Conservation (phyloP, 2,797 vertebrate species). For the Eulemur rubriventer region DNA sequence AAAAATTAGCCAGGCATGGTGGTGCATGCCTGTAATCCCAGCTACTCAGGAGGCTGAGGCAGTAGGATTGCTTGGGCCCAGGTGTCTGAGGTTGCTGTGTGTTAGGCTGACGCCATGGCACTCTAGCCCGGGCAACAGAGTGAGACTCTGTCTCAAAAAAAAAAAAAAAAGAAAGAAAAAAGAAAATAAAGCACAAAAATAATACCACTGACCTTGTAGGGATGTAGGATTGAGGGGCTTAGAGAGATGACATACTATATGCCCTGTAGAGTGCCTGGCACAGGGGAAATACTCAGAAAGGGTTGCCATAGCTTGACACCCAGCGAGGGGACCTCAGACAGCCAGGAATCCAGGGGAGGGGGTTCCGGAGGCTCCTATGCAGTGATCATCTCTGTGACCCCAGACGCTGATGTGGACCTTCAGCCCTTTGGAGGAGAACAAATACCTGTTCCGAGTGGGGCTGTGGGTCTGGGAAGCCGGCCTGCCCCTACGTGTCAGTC, state of each 20-base stretch:
- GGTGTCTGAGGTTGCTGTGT: too few relatives aligned
- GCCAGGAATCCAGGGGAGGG: not conserved
- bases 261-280: not conserved
- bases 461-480: constrained; percentile 88
- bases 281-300: not conserved
- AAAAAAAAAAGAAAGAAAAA: too few relatives aligned
- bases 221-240: not conserved
- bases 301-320: not conserved
- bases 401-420: constrained; percentile 94
- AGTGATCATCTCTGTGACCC: constrained; percentile 55
- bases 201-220: not conserved
- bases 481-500: constrained; percentile 67
- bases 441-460: constrained; percentile 86
- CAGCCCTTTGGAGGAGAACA: constrained; percentile 87
- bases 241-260: not conserved
- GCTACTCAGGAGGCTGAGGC: too few relatives aligned
- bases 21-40: too few relatives aligned
- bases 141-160: too few relatives aligned
- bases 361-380: not conserved
- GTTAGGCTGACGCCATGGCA: too few relatives aligned
- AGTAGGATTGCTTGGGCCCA: too few relatives aligned
- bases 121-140: too few relatives aligned
- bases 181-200: not conserved
- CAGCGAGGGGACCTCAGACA: not conserved
- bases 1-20: too few relatives aligned